These are phyloP conservation scores for Phrynosoma platyrhinos DNA, from an alignment of 2,113 vertebrate species.

Conservation along the genomic window DNA sequence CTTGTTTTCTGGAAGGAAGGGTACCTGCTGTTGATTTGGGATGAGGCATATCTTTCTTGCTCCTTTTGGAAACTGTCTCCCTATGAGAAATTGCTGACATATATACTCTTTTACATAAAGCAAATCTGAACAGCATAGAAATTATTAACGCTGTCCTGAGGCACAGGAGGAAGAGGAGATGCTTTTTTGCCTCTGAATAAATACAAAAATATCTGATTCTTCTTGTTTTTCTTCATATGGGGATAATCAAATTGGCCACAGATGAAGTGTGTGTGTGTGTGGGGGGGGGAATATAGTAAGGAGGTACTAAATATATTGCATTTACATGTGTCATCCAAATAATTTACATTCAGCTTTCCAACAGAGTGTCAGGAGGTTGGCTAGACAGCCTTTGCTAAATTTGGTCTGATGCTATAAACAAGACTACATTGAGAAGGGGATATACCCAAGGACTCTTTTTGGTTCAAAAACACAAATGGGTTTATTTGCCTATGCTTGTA, in stretches of 20 bases:
- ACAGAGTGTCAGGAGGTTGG: not conserved
- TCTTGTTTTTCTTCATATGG: not conserved
- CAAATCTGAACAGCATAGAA: not conserved
- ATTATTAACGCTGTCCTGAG: not conserved
- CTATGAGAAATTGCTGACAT: not conserved
- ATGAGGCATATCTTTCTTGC: not conserved
- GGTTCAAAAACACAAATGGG: too few relatives aligned
- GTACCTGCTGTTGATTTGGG: not conserved
- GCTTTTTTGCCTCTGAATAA: too few relatives aligned
- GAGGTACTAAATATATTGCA: not conserved
- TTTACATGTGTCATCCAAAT: not conserved
- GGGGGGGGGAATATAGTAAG: too few relatives aligned
- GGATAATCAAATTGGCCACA: not conserved
- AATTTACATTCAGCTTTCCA: not conserved
- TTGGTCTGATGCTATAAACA: not conserved
- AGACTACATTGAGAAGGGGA: not conserved
- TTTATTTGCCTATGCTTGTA: not conserved
- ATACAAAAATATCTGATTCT: not conserved
- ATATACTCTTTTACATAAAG: not conserved
- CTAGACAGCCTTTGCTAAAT: not conserved
- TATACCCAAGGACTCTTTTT: not conserved
- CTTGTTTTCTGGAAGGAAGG: not conserved
- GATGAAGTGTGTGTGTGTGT: too few relatives aligned
- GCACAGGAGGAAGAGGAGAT: too few relatives aligned
- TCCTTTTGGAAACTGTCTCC: not conserved